Base-by-base conservation (phyloP, 1,140 invertebrate genomes). In the Neodiprion lecontei region DNA sequence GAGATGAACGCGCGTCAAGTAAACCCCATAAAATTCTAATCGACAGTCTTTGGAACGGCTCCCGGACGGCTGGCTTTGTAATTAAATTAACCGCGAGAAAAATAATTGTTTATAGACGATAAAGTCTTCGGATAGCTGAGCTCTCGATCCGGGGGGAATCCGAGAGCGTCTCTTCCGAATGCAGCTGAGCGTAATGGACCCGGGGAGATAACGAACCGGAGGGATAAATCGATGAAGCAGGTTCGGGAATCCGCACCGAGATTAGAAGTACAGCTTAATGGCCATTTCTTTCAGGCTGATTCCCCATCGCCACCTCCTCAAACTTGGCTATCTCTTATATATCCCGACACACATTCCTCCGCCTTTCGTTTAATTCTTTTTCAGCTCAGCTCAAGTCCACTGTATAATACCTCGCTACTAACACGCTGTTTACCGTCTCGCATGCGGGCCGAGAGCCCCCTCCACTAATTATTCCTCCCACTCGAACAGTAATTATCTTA, bases 61-160 rank as follows among this genome's bases (percentile, higher is more conserved):
- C 28, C 28, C 28, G 28, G 28, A 40, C 28, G 28, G 40, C 23
- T 61, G 8, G 53, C 23, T 47, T 47, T 9, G 67, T 69, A 69
- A 69, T 69, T 69, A 69, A 69, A 69, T 69, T 69, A 69, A 69
- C 67, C 67, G 67, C 67, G 21, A 23, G 67, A 69, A 69, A 69
- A 69, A 69, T 69, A 69, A 69, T 69, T 69, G 67, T 69, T 69
- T 69, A 69, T 47, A 47, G 67, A 69, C 67, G 67, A 69, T 69
- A 69, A 69, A 69, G 67, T 47, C 40, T 47, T 69, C 67, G 21
- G 67, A 69, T 69, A 69, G 61, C 61, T 14, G 61, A 65, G 17
- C 12, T 14, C 12, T 21, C 28, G 28, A 40, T 40, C 5, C 28
- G 5, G 28, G 28, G 28, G 2, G 1, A 40, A 2, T 40, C 28